Conservation (phyloP, 2,113 vertebrate species). For the Macrotus californicus region DNA sequence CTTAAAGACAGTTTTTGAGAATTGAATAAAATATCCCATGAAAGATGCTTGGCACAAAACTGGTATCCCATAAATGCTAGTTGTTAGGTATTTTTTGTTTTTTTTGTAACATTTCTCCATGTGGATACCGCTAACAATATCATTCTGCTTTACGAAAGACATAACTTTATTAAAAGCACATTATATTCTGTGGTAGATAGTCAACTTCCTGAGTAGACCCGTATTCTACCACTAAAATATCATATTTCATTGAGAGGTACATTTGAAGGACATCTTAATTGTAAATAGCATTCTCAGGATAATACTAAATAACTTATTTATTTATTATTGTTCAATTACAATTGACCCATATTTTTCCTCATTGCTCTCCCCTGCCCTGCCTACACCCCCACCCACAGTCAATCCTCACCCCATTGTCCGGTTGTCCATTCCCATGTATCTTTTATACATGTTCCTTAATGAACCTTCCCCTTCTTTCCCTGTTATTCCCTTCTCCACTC, state of each 20-base stretch:
- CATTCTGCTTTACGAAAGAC: neutral
- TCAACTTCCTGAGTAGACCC: neutral
- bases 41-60: neutral
- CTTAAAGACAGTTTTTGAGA: neutral
- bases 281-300: neutral
- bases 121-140: neutral
- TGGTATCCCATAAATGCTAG: neutral
- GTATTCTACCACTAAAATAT: neutral
- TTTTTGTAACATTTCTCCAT: neutral
- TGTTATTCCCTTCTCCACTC: too few relatives aligned
- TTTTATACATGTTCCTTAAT: too few relatives aligned
- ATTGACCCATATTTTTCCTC: too few relatives aligned
- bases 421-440: too few relatives aligned
- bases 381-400: too few relatives aligned
- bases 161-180: neutral
- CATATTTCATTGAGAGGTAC: neutral
- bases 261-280: slow-evolving; percentile 35
- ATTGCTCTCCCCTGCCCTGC: too few relatives aligned
- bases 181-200: neutral
- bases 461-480: too few relatives aligned
- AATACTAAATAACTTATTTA: neutral
- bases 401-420: too few relatives aligned
- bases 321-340: too few relatives aligned
- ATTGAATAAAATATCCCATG: neutral
- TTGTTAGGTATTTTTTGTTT: neutral